These are phyloP conservation scores for Chrysomela aeneicollis DNA, from an alignment of 2,888 invertebrate genomes.

Conservation along the genomic window DNA sequence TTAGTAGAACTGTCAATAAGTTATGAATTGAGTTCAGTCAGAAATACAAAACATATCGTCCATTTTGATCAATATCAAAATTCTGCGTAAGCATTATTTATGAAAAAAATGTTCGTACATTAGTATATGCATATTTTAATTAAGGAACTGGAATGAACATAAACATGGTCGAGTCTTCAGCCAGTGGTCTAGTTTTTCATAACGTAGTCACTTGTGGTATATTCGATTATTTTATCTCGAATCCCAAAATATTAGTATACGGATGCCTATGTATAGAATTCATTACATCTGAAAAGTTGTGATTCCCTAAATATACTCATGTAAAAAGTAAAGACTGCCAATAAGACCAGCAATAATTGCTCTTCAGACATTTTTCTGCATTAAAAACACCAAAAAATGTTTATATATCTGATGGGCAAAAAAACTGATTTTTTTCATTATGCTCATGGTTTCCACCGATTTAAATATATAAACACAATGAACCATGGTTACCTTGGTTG, in stretches of 20 bases:
- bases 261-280: too few species aligned
- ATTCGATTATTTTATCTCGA: too few species aligned
- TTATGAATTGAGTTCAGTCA: background rate
- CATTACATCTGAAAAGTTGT: background rate
- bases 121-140: too few species aligned
- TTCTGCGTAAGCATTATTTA: too few species aligned
- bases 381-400: conserved; percentile 54
- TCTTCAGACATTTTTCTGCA: conserved; percentile 47
- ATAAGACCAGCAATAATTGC: conserved; percentile 38
- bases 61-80: background rate
- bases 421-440: background rate
- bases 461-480: too few species aligned
- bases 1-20: background rate
- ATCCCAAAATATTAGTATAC: too few species aligned
- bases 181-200: too few species aligned
- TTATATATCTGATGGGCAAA: background rate
- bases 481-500: too few species aligned
- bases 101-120: too few species aligned
- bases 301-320: background rate
- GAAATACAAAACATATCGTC: conserved; percentile 13
- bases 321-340: conserved; percentile 36
- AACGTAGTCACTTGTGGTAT: too few species aligned
- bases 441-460: background rate
- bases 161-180: too few species aligned
- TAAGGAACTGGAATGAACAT: too few species aligned